phyloP scores from a whole-genome alignment of 2,113 vertebrate species.

The Sylvilagus bachmani region DNA sequence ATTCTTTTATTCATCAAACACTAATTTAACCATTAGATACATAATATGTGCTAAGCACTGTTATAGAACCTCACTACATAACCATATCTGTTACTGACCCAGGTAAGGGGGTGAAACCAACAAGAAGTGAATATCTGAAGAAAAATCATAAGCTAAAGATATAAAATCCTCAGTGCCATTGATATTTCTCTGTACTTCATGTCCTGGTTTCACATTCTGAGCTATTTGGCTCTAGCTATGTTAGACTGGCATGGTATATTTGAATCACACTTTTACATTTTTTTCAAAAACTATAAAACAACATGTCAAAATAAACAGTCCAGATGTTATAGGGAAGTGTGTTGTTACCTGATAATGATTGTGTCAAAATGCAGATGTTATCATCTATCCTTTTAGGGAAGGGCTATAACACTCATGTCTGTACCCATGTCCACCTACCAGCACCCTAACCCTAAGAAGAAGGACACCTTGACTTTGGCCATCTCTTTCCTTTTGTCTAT shows the following conservation, averaged over 20 bases:
- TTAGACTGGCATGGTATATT: background rate
- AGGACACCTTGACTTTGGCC: background rate
- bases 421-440: background rate
- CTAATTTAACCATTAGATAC: background rate
- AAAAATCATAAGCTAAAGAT: background rate
- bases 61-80: background rate
- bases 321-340: background rate
- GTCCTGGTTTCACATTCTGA: background rate
- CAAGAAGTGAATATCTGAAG: background rate
- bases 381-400: background rate
- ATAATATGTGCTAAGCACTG: background rate
- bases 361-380: background rate
- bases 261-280: background rate
- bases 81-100: background rate
- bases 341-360: background rate
- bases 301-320: background rate
- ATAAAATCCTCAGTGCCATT: background rate
- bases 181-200: background rate
- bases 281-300: background rate
- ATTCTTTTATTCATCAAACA: background rate
- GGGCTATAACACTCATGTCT: background rate
- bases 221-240: background rate
- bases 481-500: background rate
- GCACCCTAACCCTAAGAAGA: background rate
- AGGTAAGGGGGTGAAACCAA: background rate